Evolutionary conservation across 1,140 invertebrate species (phyloP).

Genomic region (Helicoverpa zea): DNA sequence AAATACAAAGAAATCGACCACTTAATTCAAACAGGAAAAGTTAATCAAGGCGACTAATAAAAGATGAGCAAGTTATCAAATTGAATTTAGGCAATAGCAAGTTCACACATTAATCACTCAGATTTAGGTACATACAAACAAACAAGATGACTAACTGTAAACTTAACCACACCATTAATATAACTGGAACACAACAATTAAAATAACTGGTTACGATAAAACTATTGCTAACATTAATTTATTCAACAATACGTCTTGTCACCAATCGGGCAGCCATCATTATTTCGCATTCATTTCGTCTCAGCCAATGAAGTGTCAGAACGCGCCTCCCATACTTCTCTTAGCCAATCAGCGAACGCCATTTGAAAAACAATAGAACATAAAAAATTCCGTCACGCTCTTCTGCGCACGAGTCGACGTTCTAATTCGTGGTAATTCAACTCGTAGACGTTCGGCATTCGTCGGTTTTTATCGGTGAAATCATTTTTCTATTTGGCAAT

Average conservation of each 20-base stretch:
- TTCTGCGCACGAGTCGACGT: constrained; percentile 70
- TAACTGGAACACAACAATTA: constrained; percentile 55
- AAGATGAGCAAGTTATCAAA: constrained; percentile 6
- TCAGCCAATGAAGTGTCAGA: constrained; percentile 69
- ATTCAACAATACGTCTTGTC: constrained; percentile 80
- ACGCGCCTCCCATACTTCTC: constrained; percentile 70
- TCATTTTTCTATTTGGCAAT: constrained; percentile 38
- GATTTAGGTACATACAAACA: constrained; percentile 28
- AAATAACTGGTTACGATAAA: constrained; percentile 54
- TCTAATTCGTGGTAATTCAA: constrained; percentile 58
- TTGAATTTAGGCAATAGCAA: neutral
- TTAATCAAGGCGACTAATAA: neutral
- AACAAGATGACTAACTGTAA: constrained; percentile 50
- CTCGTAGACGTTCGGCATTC: constrained; percentile 38
- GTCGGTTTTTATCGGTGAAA: constrained; percentile 43
- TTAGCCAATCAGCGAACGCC: constrained; percentile 67
- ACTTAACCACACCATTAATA: constrained; percentile 30
- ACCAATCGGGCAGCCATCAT: constrained; percentile 79
- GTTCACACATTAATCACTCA: constrained; percentile 34
- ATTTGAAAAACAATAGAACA: constrained; percentile 86
- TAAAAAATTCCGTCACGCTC: constrained; percentile 82
- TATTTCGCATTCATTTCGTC: constrained; percentile 79
- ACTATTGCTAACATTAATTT: constrained; percentile 69
- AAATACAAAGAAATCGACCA: neutral
- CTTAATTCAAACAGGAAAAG: neutral